phyloP scores from a whole-genome alignment of 2,888 invertebrate species.

The Baccha elongata region DNA sequence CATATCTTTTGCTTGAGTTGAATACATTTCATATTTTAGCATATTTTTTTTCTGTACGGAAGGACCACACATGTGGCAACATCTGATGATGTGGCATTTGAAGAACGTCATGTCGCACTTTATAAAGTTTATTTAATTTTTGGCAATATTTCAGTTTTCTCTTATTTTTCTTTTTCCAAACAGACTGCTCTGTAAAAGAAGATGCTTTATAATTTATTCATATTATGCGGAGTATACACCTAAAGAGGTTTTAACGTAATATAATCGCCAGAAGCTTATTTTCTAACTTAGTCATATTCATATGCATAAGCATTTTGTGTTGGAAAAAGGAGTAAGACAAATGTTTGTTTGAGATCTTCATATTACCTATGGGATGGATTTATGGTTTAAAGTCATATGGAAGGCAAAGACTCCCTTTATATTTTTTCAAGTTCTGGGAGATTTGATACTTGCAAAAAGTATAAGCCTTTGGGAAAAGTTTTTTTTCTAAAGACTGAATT shows the following conservation, averaged over 20 bases:
- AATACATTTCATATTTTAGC: conserved; percentile 28
- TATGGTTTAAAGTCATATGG: too few relatives aligned
- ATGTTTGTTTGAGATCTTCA: too few relatives aligned
- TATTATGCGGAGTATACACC: background rate
- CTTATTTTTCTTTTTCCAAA: background rate
- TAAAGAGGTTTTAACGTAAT: background rate
- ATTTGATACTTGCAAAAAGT: too few relatives aligned
- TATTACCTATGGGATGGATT: too few relatives aligned
- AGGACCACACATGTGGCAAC: conserved; percentile 18
- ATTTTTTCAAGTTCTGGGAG: too few relatives aligned
- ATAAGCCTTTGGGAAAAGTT: too few relatives aligned
- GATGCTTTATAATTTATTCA: conserved; percentile 7
- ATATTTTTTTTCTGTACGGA: conserved; percentile 5
- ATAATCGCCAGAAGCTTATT: background rate
- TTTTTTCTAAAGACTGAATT: too few relatives aligned
- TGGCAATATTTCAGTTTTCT: conserved; percentile 1
- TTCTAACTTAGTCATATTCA: background rate
- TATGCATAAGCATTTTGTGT: background rate
- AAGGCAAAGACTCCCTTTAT: too few relatives aligned
- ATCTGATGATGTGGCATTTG: conserved; percentile 8
- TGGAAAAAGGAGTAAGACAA: too few relatives aligned
- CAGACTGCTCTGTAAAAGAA: background rate
- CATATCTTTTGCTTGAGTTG: conserved; percentile 37
- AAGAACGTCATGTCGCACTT: conserved; percentile 10
- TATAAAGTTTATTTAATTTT: conserved; percentile 9